Evolutionary conservation across 2,797 vertebrate species (phyloP), one percentile per base, ranked within the genome.

Genomic region (Propithecus perrieri): DNA sequence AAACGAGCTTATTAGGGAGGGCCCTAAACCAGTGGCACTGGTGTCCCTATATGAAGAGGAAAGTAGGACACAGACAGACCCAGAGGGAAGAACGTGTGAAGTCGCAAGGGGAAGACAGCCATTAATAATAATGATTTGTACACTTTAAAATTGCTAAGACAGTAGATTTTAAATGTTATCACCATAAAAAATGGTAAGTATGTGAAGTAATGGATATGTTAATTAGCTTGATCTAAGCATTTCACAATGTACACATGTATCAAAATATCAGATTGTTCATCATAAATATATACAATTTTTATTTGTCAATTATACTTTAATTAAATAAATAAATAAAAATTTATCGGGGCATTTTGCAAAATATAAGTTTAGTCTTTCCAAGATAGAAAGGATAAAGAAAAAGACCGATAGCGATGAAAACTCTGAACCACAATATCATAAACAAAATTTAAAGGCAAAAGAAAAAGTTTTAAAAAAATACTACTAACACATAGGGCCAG

Each of bases 361-460:
- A 50, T 85, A 28, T 59, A 85, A 88, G 48, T n/a, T 59, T 72
- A 79, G n/a, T 15, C 65, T 87, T 85, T 85, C 24, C 65, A 93
- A 91, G 33, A 48, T 35, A 95, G 14, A 94, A 91, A 83, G 48
- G 35, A 86, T 17, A 83, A 65, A 95, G 46, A 41, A 57, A 94
- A 95, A 75, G 46, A 74, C 20, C 5, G 13, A 63, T 22, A 53
- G 35, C 28, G 74, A 85, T 55, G 10, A 85, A 86, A 93, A 97
- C 18, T 20, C 9, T 20, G 0, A 43, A 55, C 14, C 26, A 48
- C 11, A 20, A 17, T 41, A 79, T 59, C 67, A 65, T 43, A 87
- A 94, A 86, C 69, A 74, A 93, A 81, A 76, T 88, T 71, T 55
- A 91, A 88, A 94, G 33, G 30, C 26, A 84, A 97, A 92, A 74